phyloP scores from a whole-genome alignment of 2,797 vertebrate genomes.

The Bradypus variegatus region DNA sequence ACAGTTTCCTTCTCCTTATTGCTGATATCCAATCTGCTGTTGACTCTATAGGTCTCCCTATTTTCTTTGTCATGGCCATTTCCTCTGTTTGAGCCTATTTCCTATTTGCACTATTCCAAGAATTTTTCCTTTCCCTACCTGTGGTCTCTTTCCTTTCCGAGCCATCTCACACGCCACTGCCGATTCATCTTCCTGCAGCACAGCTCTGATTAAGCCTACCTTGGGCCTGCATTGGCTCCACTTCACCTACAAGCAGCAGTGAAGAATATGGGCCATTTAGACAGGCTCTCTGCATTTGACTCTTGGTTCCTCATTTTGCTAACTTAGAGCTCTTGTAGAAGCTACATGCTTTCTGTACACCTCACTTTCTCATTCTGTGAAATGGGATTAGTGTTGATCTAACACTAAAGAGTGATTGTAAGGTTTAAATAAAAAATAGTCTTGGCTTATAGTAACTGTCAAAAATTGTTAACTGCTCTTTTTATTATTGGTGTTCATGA shows the following conservation, averaged over 20 bases:
- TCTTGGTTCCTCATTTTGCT: background rate
- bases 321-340: background rate
- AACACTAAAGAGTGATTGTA: background rate
- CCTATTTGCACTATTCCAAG: background rate
- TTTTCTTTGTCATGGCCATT: background rate
- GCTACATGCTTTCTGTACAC: background rate
- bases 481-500: background rate
- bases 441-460: background rate
- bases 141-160: background rate
- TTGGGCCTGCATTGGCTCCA: fast-evolving
- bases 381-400: background rate
- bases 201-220: background rate
- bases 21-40: background rate
- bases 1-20: background rate
- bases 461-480: background rate
- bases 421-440: background rate
- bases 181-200: background rate
- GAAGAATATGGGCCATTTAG: background rate
- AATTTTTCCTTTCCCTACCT: background rate
- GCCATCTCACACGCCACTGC: too few relatives aligned
- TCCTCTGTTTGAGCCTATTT: background rate
- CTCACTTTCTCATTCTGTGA: background rate
- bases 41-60: background rate
- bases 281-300: background rate
- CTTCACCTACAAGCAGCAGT: fast-evolving